Base-by-base conservation (phyloP, 2,113 vertebrate species). In the Rissa tridactyla region DNA sequence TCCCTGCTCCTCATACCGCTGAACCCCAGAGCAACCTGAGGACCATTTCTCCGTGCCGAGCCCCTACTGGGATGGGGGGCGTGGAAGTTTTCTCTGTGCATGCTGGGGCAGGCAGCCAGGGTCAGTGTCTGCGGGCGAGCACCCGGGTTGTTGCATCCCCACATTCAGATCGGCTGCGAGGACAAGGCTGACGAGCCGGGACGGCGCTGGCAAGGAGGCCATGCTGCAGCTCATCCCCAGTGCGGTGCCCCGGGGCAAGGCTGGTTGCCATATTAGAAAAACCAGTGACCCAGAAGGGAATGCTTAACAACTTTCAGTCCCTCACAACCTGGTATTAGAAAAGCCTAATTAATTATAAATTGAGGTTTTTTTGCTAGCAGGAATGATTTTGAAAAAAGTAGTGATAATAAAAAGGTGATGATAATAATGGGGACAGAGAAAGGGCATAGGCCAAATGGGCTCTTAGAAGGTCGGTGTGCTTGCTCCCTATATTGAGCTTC, bases 291-390 rank as follows among this genome's bases (percentile, higher is more conserved):
- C 82, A 88, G 81, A 90, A 95, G 57, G 68, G 91, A 95, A 93
- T 95, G 88, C 81, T 72, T 79, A 49, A 60, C 66, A 83, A 8
- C 30, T 54, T 64, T 64, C 55, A 29, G 6, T 84, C 76, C 81
- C 90, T 91, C 58, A 30, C 94, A 95, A 96, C 85, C 82, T 81
- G 44, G 8, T 61, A 29, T 49, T 70, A 87, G 61, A 81, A 95
- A 92, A 18, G 17, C 10, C 18, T 81, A 34, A 82, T 70, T 92
- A 68, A 80, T 70, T 92, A 68, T 32, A 84, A 90, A 88, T n/a
- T 29, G 55, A 83, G 36, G 11, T 32, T 65, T 87, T 87, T 86
- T 88, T 46, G 36, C 75, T 77, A 62, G 58, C 25, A 77, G 61
- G 57, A 60, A 61, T 54, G 34, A 84, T 87, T 73, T 54, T 38